These are phyloP conservation scores for Notospermus geniculatus DNA, from an alignment of 1,140 invertebrate genomes.

Conservation along the genomic window DNA sequence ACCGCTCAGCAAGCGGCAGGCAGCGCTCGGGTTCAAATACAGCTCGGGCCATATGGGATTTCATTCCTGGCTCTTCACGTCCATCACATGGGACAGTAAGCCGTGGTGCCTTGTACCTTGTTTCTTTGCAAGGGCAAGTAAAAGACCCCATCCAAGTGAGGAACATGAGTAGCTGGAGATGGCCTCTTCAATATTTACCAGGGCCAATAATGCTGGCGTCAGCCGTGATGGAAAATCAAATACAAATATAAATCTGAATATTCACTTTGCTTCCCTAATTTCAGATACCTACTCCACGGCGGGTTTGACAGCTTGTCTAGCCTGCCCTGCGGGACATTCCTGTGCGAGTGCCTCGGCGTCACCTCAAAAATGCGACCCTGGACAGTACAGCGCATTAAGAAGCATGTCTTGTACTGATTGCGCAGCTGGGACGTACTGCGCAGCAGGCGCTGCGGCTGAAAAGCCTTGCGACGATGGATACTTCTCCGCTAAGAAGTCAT, in stretches of 20 bases:
- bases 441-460: constrained; percentile 25
- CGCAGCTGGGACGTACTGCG: constrained; percentile 38
- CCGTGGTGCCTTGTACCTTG: too few relatives aligned
- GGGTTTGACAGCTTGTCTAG: constrained; percentile 27
- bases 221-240: background rate
- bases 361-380: constrained; percentile 28
- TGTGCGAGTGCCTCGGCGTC: constrained; percentile 26
- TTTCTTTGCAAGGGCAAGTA: too few relatives aligned
- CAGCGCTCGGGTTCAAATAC: background rate
- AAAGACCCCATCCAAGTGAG: too few relatives aligned
- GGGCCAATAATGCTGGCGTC: background rate
- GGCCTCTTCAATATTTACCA: too few relatives aligned
- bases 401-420: constrained; percentile 35
- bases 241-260: background rate
- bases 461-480: constrained; percentile 30
- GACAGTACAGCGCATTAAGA: constrained; percentile 32
- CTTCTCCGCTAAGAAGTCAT: constrained; percentile 21
- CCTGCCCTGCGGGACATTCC: constrained; percentile 32
- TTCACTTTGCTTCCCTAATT: constrained; percentile 7
- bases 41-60: too few relatives aligned
- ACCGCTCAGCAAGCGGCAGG: background rate
- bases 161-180: too few relatives aligned
- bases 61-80: too few relatives aligned
- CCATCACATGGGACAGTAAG: too few relatives aligned
- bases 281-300: constrained; percentile 32